These are phyloP conservation scores for Lumbricus terrestris DNA, from an alignment of 2,888 invertebrate genomes.

Conservation along the genomic window DNA sequence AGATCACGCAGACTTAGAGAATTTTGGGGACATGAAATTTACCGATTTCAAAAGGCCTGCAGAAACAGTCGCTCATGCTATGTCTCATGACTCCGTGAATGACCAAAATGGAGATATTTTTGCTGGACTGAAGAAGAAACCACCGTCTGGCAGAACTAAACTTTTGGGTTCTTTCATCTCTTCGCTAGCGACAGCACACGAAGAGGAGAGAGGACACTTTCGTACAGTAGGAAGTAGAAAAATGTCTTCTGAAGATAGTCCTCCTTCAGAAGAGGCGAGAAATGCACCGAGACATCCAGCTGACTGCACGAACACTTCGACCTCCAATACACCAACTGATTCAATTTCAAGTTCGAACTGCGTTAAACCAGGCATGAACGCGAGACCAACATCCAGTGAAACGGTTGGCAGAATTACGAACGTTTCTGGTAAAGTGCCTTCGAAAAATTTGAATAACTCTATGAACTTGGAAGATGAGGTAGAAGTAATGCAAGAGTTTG, in stretches of 20 bases:
- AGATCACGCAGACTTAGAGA: neutral
- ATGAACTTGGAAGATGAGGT: neutral
- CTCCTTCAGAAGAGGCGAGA: neutral
- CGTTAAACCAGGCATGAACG: neutral
- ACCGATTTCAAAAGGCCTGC: neutral
- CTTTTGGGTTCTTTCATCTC: neutral
- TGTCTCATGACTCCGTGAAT: neutral
- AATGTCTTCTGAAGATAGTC: neutral
- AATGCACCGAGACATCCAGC: neutral
- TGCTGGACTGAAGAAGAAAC: neutral
- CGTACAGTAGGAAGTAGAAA: neutral
- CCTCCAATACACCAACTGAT: neutral
- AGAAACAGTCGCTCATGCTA: neutral
- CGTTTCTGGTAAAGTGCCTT: neutral
- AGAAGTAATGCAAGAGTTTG: conserved; percentile 11
- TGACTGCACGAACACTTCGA: neutral
- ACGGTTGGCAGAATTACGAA: neutral
- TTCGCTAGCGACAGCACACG: neutral
- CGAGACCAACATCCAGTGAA: neutral
- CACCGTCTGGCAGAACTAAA: neutral
- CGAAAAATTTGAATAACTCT: neutral
- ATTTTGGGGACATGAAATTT: neutral
- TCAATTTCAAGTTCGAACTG: neutral
- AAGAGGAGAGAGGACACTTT: too few relatives aligned
- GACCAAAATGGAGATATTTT: neutral